Evolutionary conservation across 2,113 vertebrate species (phyloP).

Genomic region (Apaloderma vittatum): DNA sequence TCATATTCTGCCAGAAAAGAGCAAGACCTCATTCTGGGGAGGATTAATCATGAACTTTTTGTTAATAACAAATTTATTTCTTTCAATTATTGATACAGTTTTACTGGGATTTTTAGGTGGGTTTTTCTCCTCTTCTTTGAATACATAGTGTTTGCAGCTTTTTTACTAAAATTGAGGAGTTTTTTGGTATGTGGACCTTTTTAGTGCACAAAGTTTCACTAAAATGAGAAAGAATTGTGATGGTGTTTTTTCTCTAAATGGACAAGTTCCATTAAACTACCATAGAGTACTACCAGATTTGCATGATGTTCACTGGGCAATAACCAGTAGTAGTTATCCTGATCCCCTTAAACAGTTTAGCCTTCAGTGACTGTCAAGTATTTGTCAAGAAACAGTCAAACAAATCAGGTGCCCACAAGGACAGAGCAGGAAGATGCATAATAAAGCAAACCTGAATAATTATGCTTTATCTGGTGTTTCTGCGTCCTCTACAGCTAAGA

Average conservation of each 20-base stretch:
- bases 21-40: neutral
- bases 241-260: neutral
- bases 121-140: neutral
- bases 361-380: neutral
- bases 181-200: neutral
- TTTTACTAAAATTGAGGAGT: neutral
- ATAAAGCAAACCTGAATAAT: neutral
- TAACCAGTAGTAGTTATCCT: neutral
- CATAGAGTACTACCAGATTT: neutral
- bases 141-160: neutral
- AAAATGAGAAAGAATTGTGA: neutral
- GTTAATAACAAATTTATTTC: neutral
- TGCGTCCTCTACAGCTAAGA: neutral
- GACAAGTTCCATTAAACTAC: neutral
- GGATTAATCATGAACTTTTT: neutral
- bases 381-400: neutral
- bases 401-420: neutral
- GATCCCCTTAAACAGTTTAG: neutral
- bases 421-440: neutral
- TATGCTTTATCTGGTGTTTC: neutral
- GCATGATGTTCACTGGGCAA: neutral
- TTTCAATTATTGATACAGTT: neutral
- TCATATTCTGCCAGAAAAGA: neutral
- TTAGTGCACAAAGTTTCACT: neutral
- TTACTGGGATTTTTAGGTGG: rapidly evolving